phyloP scores from a whole-genome alignment of 2,113 vertebrate species.

The Columba livia region DNA sequence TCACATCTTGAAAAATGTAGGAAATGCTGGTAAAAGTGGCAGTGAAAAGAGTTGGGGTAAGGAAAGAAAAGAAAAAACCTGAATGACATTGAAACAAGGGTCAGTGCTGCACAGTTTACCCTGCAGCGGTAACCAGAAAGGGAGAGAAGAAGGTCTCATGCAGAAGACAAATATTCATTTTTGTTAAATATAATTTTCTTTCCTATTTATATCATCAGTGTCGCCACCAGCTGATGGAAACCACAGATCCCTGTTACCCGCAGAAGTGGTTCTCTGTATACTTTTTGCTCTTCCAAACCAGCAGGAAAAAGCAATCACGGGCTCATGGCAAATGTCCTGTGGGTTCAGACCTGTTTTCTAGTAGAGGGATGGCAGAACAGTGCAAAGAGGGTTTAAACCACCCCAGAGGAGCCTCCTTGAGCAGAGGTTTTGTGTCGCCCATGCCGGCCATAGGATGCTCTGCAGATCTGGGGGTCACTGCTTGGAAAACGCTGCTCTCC shows the following conservation, averaged over 20 bases:
- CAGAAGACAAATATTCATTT: background rate
- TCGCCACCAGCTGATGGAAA: background rate
- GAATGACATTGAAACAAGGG: slow-evolving; percentile 23
- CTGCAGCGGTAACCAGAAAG: background rate
- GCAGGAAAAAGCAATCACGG: background rate
- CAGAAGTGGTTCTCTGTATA: background rate
- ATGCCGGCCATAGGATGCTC: accelerated
- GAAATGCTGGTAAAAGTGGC: slow-evolving; percentile 16
- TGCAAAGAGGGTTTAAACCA: background rate
- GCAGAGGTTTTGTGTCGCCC: background rate
- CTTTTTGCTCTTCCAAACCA: background rate
- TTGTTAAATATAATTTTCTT: background rate
- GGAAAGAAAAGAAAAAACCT: background rate
- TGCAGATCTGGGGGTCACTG: background rate
- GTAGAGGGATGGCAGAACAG: background rate
- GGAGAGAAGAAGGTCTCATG: background rate
- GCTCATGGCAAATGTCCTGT: background rate
- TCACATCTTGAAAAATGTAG: slow-evolving; percentile 27
- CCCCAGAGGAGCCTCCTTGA: background rate
- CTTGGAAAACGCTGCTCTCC: background rate
- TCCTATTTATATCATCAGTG: background rate
- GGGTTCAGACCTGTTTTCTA: background rate
- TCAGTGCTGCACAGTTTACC: background rate
- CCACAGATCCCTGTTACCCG: background rate
- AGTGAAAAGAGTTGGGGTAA: slow-evolving; percentile 12